Base-by-base conservation (phyloP, 2,797 vertebrate genomes). In the Clarias pachynema region DNA sequence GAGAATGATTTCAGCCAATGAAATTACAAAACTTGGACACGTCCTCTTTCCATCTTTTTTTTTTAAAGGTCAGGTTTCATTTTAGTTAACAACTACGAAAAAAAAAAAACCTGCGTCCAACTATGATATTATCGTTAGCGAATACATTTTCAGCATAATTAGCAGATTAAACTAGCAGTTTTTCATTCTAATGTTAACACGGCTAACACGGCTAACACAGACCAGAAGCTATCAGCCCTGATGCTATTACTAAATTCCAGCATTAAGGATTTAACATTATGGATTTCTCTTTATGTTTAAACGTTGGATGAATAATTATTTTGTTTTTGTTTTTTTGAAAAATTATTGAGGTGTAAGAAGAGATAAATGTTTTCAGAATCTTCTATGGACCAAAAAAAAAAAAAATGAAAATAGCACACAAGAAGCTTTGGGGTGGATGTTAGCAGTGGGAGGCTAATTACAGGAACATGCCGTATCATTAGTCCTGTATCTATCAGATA, bases 381-480 rank as follows among this genome's bases (percentile, higher is more conserved):
- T 29, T 53, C 26, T 53, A 66, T 31, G 22, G 74, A 24, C 44
- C 44, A 49, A 49, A 49, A 49, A 49, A 44, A 44, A 44, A 44
- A 8, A 9, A 14, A 34, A 20, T 1, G 3, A 15, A 59, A 26
- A 80, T 12, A 62, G 40, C 2, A 44, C 26, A 31, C 7, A 20
- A 57, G 44, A 18, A n/a, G 73, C 62, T n/a, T 34, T 16, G 4
- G 69, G n/a, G 40, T 29, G 57, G 44, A 29, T 74, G 57, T 63
- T 63, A 60, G 78, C 84, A 20, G 78, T 22, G 59, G 59, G 78
- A 74, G 78, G 65, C 83, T 79, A 85, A 85, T 85, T 81, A 81
- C 78, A 81, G 68, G 56, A 81, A 70, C 63, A 24, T 44, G 65
- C 34, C 24, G 4, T 80, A 74, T 85, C 68, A 81, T 85, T 81